Conservation (phyloP, 2,113 vertebrate species). For the Anas platyrhynchos region DNA sequence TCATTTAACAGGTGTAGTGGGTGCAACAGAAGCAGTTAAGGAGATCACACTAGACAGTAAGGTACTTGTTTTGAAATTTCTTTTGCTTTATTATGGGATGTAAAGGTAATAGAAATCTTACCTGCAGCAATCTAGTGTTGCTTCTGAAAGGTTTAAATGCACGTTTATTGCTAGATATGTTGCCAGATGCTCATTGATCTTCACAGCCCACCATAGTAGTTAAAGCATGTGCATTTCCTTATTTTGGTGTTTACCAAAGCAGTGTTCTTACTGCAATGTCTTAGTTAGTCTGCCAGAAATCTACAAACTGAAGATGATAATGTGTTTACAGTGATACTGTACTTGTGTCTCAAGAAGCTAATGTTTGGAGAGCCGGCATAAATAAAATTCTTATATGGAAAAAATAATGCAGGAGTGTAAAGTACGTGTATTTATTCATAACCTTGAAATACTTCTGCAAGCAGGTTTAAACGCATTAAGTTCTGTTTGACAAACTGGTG, state of each 20-base stretch:
- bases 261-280: neutral
- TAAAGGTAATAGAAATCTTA: neutral
- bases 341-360: neutral
- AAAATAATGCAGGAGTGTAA: neutral
- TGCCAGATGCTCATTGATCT: neutral
- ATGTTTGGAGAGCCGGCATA: neutral
- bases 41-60: slow-evolving; percentile 96
- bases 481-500: neutral
- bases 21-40: slow-evolving; percentile 87
- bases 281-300: neutral
- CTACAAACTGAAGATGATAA: neutral
- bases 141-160: neutral
- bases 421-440: neutral
- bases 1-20: slow-evolving; percentile 80
- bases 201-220: neutral
- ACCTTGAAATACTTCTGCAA: neutral
- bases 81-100: neutral
- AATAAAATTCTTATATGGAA: neutral
- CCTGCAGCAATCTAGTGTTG: neutral
- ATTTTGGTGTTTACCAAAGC: neutral
- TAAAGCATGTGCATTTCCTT: neutral
- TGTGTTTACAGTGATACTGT: neutral
- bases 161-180: neutral
- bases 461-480: neutral
- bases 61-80: slow-evolving; percentile 73